Evolutionary conservation across 2,113 vertebrate genomes (phyloP).

Genomic region (Fregetta grallaria): DNA sequence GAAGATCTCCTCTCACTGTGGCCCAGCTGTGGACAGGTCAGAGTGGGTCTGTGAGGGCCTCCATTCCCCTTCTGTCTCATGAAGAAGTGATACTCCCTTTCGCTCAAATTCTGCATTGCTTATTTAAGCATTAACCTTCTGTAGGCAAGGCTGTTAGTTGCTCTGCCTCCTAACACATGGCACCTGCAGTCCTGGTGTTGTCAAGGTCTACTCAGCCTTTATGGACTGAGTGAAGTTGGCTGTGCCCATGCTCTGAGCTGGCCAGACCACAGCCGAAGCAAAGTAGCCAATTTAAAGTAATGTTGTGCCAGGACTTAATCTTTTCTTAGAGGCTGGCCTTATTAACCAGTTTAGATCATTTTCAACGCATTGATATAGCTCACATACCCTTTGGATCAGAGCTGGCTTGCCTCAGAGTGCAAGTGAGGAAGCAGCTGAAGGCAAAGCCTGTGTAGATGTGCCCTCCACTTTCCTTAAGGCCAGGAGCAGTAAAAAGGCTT

Average conservation of each 20-base stretch:
- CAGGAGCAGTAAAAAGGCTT: not conserved
- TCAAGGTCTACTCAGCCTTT: not conserved
- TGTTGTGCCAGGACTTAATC: not conserved
- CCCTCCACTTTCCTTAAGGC: not conserved
- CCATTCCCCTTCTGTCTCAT: not conserved
- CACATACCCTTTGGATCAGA: not conserved
- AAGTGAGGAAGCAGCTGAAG: not conserved
- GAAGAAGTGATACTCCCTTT: not conserved
- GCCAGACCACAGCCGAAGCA: not conserved
- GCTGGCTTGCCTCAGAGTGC: not conserved
- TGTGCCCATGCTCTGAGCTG: not conserved
- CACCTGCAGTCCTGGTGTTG: not conserved
- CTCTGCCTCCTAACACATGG: not conserved
- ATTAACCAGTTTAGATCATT: not conserved
- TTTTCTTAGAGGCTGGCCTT: not conserved
- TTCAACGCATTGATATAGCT: not conserved
- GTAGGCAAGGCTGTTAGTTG: not conserved
- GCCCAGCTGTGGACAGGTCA: not conserved
- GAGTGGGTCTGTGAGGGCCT: not conserved
- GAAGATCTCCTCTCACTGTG: not conserved
- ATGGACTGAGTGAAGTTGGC: not conserved
- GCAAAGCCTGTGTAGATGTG: not conserved
- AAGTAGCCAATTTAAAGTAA: not conserved
- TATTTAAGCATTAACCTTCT: not conserved
- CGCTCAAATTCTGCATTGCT: not conserved